These are phyloP conservation scores for Microtus agrestis DNA, from an alignment of 2,797 vertebrate genomes.

Conservation along the genomic window DNA sequence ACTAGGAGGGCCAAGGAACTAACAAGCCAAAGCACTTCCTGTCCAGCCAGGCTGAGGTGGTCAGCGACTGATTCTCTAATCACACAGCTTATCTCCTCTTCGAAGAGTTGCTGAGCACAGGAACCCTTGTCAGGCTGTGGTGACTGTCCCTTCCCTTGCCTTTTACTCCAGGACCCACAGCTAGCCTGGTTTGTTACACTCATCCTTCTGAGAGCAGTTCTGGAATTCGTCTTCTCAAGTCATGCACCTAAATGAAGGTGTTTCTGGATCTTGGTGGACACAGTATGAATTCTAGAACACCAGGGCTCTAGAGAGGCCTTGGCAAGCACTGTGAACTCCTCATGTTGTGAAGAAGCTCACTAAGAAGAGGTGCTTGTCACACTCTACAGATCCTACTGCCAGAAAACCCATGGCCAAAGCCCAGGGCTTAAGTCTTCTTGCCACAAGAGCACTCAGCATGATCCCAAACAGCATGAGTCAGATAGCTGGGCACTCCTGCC, in stretches of 20 bases:
- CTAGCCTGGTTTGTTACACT: not conserved
- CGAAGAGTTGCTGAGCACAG: not conserved
- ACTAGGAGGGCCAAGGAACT: too few relatives aligned
- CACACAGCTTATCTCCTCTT: too few relatives aligned
- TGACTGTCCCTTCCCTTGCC: fast-evolving
- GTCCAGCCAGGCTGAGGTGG: not conserved
- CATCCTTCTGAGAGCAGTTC: not conserved
- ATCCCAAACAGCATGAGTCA: not conserved
- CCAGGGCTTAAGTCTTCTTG: not conserved
- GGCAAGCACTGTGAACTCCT: not conserved
- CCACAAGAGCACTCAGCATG: not conserved
- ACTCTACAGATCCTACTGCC: fast-evolving
- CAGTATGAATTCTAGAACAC: not conserved
- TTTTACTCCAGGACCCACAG: not conserved
- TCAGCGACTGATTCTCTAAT: not conserved
- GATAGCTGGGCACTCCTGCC: not conserved
- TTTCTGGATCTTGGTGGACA: not conserved
- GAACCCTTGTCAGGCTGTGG: not conserved
- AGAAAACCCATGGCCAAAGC: not conserved
- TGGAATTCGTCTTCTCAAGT: not conserved
- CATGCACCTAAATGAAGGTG: not conserved
- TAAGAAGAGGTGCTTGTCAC: not conserved
- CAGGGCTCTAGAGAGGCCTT: not conserved
- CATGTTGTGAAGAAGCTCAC: conserved; percentile 1
- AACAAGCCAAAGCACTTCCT: not conserved